Percentiles rank a stretch among this genome's conserved stretches.
Evolutionary conservation across 2,888 invertebrate genomes (phyloP).

Genomic region (Caenorhabditis zanzibari): DNA sequence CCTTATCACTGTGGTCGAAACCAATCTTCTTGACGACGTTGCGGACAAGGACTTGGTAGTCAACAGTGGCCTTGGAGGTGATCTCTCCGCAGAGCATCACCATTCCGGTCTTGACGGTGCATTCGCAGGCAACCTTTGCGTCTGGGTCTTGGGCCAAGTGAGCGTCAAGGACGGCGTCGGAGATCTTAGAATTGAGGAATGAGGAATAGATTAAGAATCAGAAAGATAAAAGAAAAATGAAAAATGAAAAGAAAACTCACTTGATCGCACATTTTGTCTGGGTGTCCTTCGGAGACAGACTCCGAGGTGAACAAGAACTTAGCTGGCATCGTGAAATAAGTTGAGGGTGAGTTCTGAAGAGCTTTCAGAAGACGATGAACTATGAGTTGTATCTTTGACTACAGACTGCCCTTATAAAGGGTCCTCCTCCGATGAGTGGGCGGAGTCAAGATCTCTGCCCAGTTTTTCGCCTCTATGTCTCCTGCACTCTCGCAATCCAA

Average conservation of each 20-base stretch:
- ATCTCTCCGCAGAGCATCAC: conserved; percentile 98
- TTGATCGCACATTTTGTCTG: conserved; percentile 98
- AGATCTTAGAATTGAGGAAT: conserved; percentile 85
- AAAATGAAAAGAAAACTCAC: conserved; percentile 85
- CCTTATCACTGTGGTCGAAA: conserved; percentile 88
- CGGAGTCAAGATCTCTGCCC: conserved; percentile 49
- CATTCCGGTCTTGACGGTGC: conserved; percentile 99
- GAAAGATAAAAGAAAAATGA: no score
- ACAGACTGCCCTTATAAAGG: conserved; percentile 49
- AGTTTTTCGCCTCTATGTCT: conserved; percentile 40
- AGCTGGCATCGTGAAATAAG: not conserved
- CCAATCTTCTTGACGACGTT: conserved; percentile 98
- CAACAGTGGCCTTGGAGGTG: conserved; percentile 96
- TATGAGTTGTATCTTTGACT: conserved; percentile 17
- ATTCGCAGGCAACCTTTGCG: conserved; percentile 87
- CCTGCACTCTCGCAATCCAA: conserved; percentile 20
- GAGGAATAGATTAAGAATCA: not conserved
- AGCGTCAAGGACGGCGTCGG: conserved; percentile 93
- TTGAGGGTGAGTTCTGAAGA: not conserved
- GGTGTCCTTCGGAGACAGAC: conserved; percentile 98
- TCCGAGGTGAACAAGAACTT: conserved; percentile 85
- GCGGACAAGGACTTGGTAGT: conserved; percentile 97
- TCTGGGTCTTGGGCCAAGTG: conserved; percentile 84
- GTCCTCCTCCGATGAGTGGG: conserved; percentile 37
- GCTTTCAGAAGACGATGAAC: conserved; percentile 1